These are phyloP conservation scores for Malurus melanocephalus DNA, from an alignment of 2,113 vertebrate species.

Conservation along the genomic window DNA sequence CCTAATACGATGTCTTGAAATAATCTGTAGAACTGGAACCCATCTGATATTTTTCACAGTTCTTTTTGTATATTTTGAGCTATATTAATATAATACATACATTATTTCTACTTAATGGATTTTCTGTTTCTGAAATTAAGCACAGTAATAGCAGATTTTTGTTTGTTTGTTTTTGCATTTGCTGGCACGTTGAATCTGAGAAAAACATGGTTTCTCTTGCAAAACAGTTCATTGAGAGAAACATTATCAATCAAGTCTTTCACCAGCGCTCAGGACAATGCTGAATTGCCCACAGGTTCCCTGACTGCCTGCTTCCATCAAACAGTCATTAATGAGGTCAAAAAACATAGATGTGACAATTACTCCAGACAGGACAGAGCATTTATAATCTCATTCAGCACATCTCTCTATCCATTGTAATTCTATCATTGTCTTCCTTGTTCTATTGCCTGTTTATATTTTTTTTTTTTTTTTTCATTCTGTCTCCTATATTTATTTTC, in stretches of 20 bases:
- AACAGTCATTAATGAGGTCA: neutral
- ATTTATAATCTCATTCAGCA: neutral
- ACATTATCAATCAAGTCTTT: neutral
- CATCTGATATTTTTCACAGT: neutral
- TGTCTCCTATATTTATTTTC: neutral
- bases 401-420: neutral
- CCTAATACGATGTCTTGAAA: neutral
- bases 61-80: neutral
- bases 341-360: neutral
- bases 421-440: rapidly evolving
- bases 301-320: neutral
- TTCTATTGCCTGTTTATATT: neutral
- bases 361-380: neutral
- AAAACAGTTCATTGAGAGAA: neutral
- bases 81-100: neutral
- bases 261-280: neutral
- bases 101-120: neutral
- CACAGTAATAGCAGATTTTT: neutral
- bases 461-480: neutral
- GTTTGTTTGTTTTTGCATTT: neutral
- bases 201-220: neutral
- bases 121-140: neutral
- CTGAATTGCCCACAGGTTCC: neutral
- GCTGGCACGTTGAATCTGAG: neutral
- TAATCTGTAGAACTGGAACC: neutral